Evolutionary conservation across 2,888 invertebrate genomes (phyloP), one percentile per base, ranked within the genome.

Genomic region (Macaria notata): DNA sequence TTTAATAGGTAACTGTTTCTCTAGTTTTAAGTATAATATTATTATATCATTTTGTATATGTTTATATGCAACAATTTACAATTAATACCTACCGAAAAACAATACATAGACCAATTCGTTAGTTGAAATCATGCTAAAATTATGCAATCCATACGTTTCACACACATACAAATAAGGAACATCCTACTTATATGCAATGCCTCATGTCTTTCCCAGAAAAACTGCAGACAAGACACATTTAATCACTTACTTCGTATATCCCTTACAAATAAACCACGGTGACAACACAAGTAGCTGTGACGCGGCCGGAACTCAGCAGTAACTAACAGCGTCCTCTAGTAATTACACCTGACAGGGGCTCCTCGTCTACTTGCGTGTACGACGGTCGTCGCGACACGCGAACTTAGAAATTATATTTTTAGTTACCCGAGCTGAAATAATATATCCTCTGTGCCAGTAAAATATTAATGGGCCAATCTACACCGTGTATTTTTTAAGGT

Each of bases 321-420:
- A 39, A 56, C 6, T 46, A 38, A 46, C 7, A 7, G 41, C 29
- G 46, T 7, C 31, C 8, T 43, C 36, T 9, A 57, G 59, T 54
- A 54, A 59, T 46, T 31, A 41, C 41, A 45, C 41, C 8, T 42
- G 54, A 55, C 59, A 54, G 47, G n/a, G 31, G 43, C 48, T 43
- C 1, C 9, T 6, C 2, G 39, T 72, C 59, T 59, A 54, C 48
- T 59, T 65, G 78, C 76, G 75, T 78, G 75, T 70, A 75, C 70
- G 73, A 70, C 73, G 69, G 68, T 69, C 69, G 72, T 65, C 67
- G 71, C 67, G 72, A 69, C 84, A 84, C 79, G 83, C 83, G 76
- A 82, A 69, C 74, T 64, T 65, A 47, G 65, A 78, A 79, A 76
- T 76, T 74, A 77, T 76, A 71, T 69, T 72, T 78, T 73, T 71